These are phyloP conservation scores for Melospiza georgiana DNA, from an alignment of 2,113 vertebrate species.

Conservation along the genomic window DNA sequence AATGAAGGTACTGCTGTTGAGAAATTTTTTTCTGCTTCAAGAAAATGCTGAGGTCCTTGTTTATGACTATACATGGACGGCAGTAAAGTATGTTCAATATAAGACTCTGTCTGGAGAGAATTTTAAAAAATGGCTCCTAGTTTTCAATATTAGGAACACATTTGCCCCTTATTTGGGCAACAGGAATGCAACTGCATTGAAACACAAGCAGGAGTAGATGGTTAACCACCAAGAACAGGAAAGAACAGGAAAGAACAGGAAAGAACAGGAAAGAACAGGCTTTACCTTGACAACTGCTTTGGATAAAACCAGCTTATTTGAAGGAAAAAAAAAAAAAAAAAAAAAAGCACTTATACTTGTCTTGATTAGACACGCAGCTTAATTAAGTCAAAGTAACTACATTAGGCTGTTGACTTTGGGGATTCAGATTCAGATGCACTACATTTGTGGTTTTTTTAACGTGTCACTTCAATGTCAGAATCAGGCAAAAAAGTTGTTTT, in stretches of 20 bases:
- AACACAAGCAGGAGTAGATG: conserved; percentile 1
- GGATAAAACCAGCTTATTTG: conserved; percentile 48
- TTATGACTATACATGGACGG: neutral
- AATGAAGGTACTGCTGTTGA: conserved; percentile 19
- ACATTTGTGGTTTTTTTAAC: conserved; percentile 63
- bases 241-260: conserved; percentile 53
- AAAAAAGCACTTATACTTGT: conserved; percentile 62
- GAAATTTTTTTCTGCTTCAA: conserved; percentile 23
- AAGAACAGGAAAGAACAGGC: conserved; percentile 50
- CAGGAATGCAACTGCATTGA: neutral
- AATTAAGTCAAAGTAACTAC: conserved; percentile 61
- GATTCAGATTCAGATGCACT: conserved; percentile 72
- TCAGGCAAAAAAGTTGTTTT: conserved; percentile 57
- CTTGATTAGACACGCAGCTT: conserved; percentile 68
- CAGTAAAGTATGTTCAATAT: neutral
- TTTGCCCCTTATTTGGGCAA: conserved; percentile 22
- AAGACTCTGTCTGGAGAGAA: conserved; percentile 6
- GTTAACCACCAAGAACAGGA: conserved; percentile 30
- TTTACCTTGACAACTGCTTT: conserved; percentile 36
- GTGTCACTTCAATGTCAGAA: conserved; percentile 65
- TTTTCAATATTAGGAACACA: conserved; percentile 8
- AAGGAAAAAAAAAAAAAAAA: neutral
- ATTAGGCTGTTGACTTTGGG: conserved; percentile 69
- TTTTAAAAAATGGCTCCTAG: neutral
- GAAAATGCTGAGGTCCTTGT: neutral